These are phyloP conservation scores for Urosaurus nigricauda DNA, from an alignment of 2,797 vertebrate genomes.

Conservation along the genomic window DNA sequence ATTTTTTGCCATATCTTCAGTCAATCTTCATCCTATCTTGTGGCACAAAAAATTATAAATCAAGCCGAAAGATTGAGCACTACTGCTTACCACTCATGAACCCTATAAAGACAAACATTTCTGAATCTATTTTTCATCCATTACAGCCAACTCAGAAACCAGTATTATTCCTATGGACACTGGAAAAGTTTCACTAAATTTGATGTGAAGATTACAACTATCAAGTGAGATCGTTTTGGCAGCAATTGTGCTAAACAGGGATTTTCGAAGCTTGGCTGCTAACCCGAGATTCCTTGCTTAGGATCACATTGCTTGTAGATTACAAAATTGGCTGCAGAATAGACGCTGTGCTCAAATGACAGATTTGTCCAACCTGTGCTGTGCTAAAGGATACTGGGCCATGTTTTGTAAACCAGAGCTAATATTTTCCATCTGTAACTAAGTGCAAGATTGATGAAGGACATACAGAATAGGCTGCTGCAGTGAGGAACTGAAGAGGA, in stretches of 20 bases:
- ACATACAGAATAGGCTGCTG: conserved; percentile 71
- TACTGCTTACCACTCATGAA: background rate
- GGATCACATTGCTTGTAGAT: conserved; percentile 87
- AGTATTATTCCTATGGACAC: conserved; percentile 1
- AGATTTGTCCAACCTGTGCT: conserved; percentile 87
- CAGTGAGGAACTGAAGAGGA: conserved; percentile 32
- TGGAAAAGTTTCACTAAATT: background rate
- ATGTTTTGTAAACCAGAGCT: conserved; percentile 85
- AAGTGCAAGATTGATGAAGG: conserved; percentile 82
- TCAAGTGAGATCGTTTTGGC: conserved; percentile 75
- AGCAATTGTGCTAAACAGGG: conserved; percentile 76
- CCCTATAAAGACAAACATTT: background rate
- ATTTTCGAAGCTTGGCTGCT: conserved; percentile 82
- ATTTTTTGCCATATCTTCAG: background rate
- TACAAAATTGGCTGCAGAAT: conserved; percentile 82
- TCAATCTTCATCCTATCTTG: background rate
- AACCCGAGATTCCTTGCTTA: conserved; percentile 78
- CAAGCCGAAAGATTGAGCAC: background rate
- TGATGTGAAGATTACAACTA: conserved; percentile 62
- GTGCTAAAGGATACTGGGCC: conserved; percentile 77
- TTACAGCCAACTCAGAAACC: background rate
- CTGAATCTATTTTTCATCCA: background rate
- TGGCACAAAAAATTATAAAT: background rate
- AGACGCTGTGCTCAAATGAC: conserved; percentile 84
- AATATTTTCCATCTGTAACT: conserved; percentile 87